Evolutionary conservation across 2,888 invertebrate genomes (phyloP), one percentile per base, ranked within the genome.

Genomic region (Dynastes hyllus): DNA sequence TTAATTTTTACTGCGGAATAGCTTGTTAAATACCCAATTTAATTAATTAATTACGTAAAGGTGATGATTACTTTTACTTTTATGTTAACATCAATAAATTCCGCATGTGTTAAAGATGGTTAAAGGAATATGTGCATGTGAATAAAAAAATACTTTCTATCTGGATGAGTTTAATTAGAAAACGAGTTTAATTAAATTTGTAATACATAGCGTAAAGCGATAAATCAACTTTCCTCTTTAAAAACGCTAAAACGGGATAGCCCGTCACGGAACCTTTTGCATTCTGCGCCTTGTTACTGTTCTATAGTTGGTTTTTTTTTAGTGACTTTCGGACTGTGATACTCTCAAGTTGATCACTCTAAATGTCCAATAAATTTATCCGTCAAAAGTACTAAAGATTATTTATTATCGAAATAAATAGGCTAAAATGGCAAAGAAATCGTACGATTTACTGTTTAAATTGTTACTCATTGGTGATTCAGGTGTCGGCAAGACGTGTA

Each of bases 401-500:
- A 37, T 32, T 32, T 53, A 58, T 37, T 29, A 73, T 50, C 3
- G 27, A 78, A 40, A 58, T 29, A 71, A 37, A 73, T 45, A 75
- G 13, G 55, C 11, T 51, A 40, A 75, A 93, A 97, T 97, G 97
- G 97, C 97, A 88, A 97, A 97, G 92, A 96, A 96, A 92, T 97
- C 97, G 83, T 97, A 97, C 92, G 97, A 97, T 91, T 92, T 97
- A 88, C 91, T 97, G 86, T 97, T 97, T 90, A 97, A 97, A 92
- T 91, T 97, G 85, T 91, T 97, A 84, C 91, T 97, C 84, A 97
- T 97, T 89, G 97, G 97, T 83, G 97, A 97, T 90, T 97, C 96
- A 75, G 97, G 97, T 84, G 97, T 97, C 84, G 97, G 97, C 85
- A 97, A 97, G 90, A 97, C 97, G 77, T 97, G 97, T 89, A 96